These are phyloP conservation scores for Pangasianodon gigas DNA, from an alignment of 2,113 vertebrate species.

Conservation along the genomic window DNA sequence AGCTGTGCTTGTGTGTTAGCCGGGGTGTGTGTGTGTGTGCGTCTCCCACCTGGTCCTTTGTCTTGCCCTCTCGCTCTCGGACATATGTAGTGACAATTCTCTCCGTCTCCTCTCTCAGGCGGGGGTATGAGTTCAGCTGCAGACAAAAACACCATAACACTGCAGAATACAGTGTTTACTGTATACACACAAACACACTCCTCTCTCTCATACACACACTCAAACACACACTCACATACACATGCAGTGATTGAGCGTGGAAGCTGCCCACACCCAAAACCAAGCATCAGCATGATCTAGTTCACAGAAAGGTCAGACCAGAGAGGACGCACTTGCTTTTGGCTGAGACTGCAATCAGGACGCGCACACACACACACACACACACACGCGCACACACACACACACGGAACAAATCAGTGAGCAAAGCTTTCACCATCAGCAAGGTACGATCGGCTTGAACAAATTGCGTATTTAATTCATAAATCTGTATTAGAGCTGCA, in stretches of 20 bases:
- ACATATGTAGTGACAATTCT: conserved; percentile 92
- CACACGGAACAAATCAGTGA: background rate
- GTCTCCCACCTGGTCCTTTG: conserved; percentile 98
- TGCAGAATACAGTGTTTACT: conserved; percentile 55
- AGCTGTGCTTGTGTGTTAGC: background rate
- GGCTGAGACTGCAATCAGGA: background rate
- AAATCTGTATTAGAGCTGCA: conserved; percentile 1
- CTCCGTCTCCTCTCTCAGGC: conserved; percentile 92
- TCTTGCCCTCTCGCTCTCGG: conserved; percentile 89
- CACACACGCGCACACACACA: background rate
- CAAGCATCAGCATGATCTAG: background rate
- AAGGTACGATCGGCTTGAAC: conserved; percentile 28
- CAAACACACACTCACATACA: background rate
- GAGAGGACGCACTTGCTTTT: conserved; percentile 12
- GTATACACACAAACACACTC: background rate
- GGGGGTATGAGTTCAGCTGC: conserved; percentile 89
- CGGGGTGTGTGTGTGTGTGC: background rate
- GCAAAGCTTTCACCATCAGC: conserved; percentile 52
- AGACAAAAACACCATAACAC: conserved; percentile 42
- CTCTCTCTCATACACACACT: background rate
- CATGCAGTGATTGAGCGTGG: background rate
- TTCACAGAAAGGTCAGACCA: background rate
- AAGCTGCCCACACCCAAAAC: conserved; percentile 4
- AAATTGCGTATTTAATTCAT: background rate
- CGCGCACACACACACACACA: background rate